Evolutionary conservation across 2,888 invertebrate species (phyloP), one percentile per base, ranked within the genome.

Genomic region (Eupithecia abbreviata): DNA sequence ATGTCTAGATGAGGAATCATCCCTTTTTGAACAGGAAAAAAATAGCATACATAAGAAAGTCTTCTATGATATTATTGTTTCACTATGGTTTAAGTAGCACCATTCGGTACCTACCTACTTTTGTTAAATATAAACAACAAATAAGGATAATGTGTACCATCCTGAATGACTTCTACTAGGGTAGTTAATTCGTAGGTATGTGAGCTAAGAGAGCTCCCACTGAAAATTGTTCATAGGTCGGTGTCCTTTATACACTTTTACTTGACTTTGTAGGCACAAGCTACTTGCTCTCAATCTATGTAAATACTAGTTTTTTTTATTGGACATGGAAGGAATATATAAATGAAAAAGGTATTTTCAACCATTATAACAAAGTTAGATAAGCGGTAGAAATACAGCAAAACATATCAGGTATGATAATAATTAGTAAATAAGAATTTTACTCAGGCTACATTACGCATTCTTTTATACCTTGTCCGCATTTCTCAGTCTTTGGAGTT

Each of bases 401-500:
- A 62, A 30, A 62, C 30, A 30, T 62, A 62, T 7, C 62, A 66
- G 66, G 7, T 5, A 66, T 42, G 66, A 42, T 18, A 42, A 42
- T 66, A 7, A 6, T 66, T 6, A 15, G 9, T 66, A 66, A 66
- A 62, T 62, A 62, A 30, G 62, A 18, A 66, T 42, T 66, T 41
- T 66, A 42, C 15, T 42, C 7, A 41, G 45, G n/a, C 79, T 86
- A 84, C 83, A 86, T 86, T 87, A 88, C 80, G 86, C 85, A 82
- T 87, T 86, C 93, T 92, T 87, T 85, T 93, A 92, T 91, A 95
- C 94, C 94, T 89, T 92, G 93, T 85, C 92, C 93, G 84, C 90
- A 93, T 94, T 92, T 94, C 81, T 94, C 95, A 89, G 94, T 90
- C 92, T 94, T 94, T 84, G 94, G 94, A 88, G 94, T 95, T 82